Evolutionary conservation across 2,113 vertebrate species (phyloP), one percentile per base, ranked within the genome.

Genomic region (Rhagologus leucostigma): DNA sequence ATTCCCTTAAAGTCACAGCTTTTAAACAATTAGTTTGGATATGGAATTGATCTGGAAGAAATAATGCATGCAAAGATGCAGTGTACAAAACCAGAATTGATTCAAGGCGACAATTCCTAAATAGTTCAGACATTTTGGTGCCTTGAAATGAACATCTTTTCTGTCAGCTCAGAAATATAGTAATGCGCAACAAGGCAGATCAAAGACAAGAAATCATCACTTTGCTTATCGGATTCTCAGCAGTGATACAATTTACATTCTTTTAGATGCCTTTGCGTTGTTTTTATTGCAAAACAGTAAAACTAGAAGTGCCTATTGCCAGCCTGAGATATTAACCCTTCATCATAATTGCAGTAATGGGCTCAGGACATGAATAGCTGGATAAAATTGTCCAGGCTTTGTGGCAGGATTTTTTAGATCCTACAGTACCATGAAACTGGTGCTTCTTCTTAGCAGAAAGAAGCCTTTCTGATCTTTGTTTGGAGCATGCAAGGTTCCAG

Each of bases 81-180:
- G 92, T 93, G 97, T 95, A 94, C 53, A 49, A 96, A 97, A 97
- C 96, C 92, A 98, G 96, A 98, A 98, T 98, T 98, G 98, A 98
- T 98, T 98, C 94, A 94, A 94, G 93, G 97, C 39, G 69, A 97
- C 87, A 98, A 96, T 96, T 98, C 97, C 85, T 98, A 97, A 98
- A 97, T 78, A 95, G 89, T 97, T 98, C 98, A 99, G 98, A 98
- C 98, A 97, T 97, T 93, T 96, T 96, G 98, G 98, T 98, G 98
- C 98, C 98, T 98, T 94, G 93, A 97, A 98, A 98, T 94, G 96
- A 98, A 96, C 94, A 96, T 98, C 80, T 97, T 95, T 87, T 95
- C 91, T 98, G 97, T 98, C 97, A 97, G 97, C 96, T 97, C 91
- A 95, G 97, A 98, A 98, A 98, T 91, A 60, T 23, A 95, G 95